Conservation (phyloP, 2,113 vertebrate genomes). For the Platichthys flesus region DNA sequence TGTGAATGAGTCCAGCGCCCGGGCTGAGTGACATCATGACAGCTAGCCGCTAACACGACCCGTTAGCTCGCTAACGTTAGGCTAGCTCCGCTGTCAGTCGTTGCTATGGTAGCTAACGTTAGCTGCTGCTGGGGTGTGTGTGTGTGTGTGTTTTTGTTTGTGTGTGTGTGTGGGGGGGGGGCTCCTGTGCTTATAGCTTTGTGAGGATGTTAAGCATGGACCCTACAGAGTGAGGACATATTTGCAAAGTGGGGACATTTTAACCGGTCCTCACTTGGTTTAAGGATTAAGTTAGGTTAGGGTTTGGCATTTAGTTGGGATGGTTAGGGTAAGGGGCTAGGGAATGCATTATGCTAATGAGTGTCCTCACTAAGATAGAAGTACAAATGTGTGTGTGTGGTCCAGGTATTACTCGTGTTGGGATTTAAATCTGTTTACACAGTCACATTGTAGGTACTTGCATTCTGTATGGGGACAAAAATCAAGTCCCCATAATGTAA, state of each 20-base stretch:
- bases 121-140: conserved; percentile 35
- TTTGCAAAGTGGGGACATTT: not conserved
- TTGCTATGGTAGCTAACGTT: conserved; percentile 75
- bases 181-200: not conserved
- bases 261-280: too few relatives aligned
- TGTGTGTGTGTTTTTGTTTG: not conserved
- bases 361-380: too few relatives aligned
- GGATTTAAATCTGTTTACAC: too few relatives aligned
- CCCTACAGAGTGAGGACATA: not conserved
- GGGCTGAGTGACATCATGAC: conserved; percentile 43
- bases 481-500: too few relatives aligned
- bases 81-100: conserved; percentile 73
- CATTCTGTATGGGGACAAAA: too few relatives aligned
- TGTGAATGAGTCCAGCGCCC: not conserved
- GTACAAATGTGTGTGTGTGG: too few relatives aligned
- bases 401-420: too few relatives aligned
- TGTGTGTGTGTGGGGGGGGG: not conserved
- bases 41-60: conserved; percentile 20
- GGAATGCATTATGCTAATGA: too few relatives aligned
- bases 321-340: too few relatives aligned
- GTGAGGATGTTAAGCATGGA: not conserved
- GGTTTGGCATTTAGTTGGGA: too few relatives aligned
- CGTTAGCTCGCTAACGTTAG: conserved; percentile 49
- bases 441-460: too few relatives aligned
- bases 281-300: too few relatives aligned